A percentile compares a stretch with the other conserved stretches of the same genome.
These are phyloP conservation scores for Drosophila kuntzei DNA, from an alignment of 2,888 invertebrate species.

Conservation along the genomic window DNA sequence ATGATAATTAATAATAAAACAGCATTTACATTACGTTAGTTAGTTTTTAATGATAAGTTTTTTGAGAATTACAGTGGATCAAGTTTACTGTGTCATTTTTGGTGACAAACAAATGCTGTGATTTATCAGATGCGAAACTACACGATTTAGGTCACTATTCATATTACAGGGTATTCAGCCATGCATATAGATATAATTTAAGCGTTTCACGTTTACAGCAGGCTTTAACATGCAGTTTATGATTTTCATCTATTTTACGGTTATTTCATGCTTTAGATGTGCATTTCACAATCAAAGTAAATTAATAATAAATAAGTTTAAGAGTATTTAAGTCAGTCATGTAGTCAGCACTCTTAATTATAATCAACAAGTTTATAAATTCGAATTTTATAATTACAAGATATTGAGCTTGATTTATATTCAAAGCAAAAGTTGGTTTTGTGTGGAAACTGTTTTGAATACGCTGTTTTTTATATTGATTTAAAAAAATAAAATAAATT, in stretches of 20 bases:
- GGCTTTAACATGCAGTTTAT: slow-evolving; percentile 38
- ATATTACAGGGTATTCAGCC: slow-evolving; percentile 36
- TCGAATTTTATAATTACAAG: not conserved
- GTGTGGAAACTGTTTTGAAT: too few species aligned
- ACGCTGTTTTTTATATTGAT: too few species aligned
- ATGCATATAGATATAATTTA: slow-evolving; percentile 18
- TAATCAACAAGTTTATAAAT: too few species aligned
- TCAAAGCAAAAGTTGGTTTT: too few species aligned
- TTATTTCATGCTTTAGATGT: slow-evolving; percentile 27
- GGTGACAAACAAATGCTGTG: slow-evolving; percentile 52
- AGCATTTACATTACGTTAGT: slow-evolving; percentile 68
- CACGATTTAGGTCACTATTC: slow-evolving; percentile 21
- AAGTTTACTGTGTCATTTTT: slow-evolving; percentile 59
- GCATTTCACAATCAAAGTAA: slow-evolving; percentile 5
- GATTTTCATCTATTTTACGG: slow-evolving; percentile 4
- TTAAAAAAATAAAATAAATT: too few species aligned
- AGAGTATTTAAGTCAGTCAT: slow-evolving; percentile 15
- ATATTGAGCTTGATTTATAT: too few species aligned
- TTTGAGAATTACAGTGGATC: slow-evolving; percentile 54
- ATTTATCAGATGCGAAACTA: slow-evolving; percentile 33
- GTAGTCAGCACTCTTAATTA: slow-evolving; percentile 5
- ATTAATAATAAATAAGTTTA: not conserved
- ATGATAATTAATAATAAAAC: slow-evolving; percentile 64
- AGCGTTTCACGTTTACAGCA: slow-evolving; percentile 37
- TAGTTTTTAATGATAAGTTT: slow-evolving; percentile 52